phyloP scores from a whole-genome alignment of 1,140 invertebrate genomes.

The Drosophila mayri region DNA sequence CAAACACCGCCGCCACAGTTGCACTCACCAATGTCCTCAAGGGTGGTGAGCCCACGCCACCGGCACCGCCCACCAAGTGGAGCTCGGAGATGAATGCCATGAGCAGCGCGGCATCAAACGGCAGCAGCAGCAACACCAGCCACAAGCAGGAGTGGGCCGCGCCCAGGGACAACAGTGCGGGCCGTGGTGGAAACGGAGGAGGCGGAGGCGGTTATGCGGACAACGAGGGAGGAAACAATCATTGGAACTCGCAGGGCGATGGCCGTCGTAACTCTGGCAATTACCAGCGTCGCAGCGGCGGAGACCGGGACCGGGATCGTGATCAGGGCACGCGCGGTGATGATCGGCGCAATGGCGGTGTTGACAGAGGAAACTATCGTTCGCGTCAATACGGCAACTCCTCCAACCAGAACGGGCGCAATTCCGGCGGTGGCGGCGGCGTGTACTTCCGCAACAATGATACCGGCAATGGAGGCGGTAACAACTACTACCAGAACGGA shows the following conservation, averaged over 20 bases:
- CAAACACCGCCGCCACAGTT: constrained; percentile 73
- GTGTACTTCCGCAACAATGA: constrained; percentile 84
- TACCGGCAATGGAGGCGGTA: constrained; percentile 47
- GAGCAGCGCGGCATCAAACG: constrained; percentile 60
- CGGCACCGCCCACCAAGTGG: constrained; percentile 68
- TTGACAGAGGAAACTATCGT: constrained; percentile 62
- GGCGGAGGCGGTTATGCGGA: constrained; percentile 45
- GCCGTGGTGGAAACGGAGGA: constrained; percentile 43
- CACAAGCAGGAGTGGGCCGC: constrained; percentile 76
- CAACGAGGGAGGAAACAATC: constrained; percentile 58
- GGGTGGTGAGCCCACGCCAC: constrained; percentile 41
- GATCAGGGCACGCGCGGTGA: constrained; percentile 56
- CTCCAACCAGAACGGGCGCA: constrained; percentile 72
- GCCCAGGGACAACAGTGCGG: constrained; percentile 62
- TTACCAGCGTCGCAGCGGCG: constrained; percentile 65
- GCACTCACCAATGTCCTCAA: constrained; percentile 75
- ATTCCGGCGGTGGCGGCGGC: constrained; percentile 54
- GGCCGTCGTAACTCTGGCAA: constrained; percentile 72
- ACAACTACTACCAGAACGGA: constrained; percentile 65
- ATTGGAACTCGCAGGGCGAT: constrained; percentile 73
- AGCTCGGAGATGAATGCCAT: constrained; percentile 81
- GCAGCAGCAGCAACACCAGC: constrained; percentile 60
- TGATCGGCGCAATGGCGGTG: constrained; percentile 58
- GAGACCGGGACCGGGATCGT: constrained; percentile 25
- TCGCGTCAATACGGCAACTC: constrained; percentile 72